Evolutionary conservation across 2,113 vertebrate genomes (phyloP), one percentile per base, ranked within the genome.

Genomic region (Coptodon rendalli): DNA sequence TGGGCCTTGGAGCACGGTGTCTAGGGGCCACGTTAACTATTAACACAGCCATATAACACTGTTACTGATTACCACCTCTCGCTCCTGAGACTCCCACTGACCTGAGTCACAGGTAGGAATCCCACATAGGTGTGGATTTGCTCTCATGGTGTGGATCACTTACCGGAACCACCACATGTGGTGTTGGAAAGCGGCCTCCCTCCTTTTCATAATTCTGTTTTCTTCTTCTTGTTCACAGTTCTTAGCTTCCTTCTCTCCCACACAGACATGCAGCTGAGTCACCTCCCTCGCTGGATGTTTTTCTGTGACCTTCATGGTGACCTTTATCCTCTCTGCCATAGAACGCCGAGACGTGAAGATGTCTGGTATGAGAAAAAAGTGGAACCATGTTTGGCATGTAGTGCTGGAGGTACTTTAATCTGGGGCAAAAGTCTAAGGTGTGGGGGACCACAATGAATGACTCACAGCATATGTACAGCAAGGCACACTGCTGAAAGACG

Each of bases 21-120:
- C 89, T 92, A 91, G 94, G 91, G 87, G 82, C 91, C 61, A 27
- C 2, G 95, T 96, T 96, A 97, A 96, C 83, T 80, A 96, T 97
- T 97, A 96, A 96, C 95, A 22, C 61, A 29, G 80, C 92, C 92
- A 93, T 97, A 96, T 96, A 96, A 96, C 80, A 81, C 82, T 80
- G 96, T 97, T 96, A 97, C 96, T 97, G 92, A 97, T 97, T 96
- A 96, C 91, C 80, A 27, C 87, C 91, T 93, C 89, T 36, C 34
- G 91, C 93, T 96, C 93, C 91, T 86, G 89, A 92, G 91, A 94
- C 93, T 94, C 91, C 82, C 68, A 87, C 90, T 93, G 95, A 95
- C 96, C 94, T 90, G 86, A 92, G 90, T 91, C 93, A 87, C 89
- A 95, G 93, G 93, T 91, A 93, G 89, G 91, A 92, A 89, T 89